Conservation (phyloP, 2,797 vertebrate genomes). For the Notolabrus celidotus region DNA sequence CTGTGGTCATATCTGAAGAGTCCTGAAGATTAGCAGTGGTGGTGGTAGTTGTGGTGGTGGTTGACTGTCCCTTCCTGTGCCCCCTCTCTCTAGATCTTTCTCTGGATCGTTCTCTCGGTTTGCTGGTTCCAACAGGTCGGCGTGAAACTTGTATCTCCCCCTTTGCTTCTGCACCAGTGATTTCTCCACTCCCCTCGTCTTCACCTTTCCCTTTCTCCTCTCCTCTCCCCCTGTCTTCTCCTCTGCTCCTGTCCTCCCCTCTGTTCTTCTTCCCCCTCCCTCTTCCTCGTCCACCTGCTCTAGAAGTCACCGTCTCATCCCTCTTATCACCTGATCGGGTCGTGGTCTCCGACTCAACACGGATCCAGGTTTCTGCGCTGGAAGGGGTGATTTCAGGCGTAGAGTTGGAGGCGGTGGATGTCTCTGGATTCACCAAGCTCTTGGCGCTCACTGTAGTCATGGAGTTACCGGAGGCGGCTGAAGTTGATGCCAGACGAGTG, state of each 20-base stretch:
- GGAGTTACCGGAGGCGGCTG: conserved; percentile 39
- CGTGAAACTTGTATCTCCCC: conserved; percentile 83
- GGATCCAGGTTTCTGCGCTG: conserved; percentile 58
- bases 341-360: conserved; percentile 60
- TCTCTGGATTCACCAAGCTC: conserved; percentile 43
- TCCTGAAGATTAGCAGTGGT: conserved; percentile 32
- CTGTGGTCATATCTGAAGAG: conserved; percentile 33
- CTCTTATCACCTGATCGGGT: conserved; percentile 59
- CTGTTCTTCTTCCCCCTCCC: conserved; percentile 75
- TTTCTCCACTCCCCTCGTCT: conserved; percentile 76
- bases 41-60: conserved; percentile 47
- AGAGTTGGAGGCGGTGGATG: conserved; percentile 43
- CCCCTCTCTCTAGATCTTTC: conserved; percentile 78
- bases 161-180: conserved; percentile 71
- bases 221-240: conserved; percentile 56
- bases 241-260: conserved; percentile 61
- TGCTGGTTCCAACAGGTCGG: conserved; percentile 66
- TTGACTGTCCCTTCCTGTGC: conserved; percentile 75
- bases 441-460: conserved; percentile 51
- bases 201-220: conserved; percentile 69
- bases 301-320: conserved; percentile 65
- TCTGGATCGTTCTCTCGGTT: conserved; percentile 77
- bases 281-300: conserved; percentile 66
- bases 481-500: conserved; percentile 57
- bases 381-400: conserved; percentile 43